Base-by-base conservation (phyloP, 2,888 invertebrate species). In the Clunio marinus region DNA sequence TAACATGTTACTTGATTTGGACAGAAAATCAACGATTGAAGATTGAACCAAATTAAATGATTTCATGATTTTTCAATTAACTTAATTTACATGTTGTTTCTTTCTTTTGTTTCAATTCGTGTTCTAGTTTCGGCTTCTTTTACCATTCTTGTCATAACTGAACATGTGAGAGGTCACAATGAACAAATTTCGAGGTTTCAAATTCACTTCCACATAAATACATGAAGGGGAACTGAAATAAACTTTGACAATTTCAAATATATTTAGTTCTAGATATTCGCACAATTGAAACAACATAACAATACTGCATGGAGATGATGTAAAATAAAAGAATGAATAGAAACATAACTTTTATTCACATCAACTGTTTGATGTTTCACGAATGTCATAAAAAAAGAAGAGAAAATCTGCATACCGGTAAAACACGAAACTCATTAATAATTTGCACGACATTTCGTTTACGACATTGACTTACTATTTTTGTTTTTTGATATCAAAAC, bases 71-170 rank as follows among this genome's bases (percentile, higher is more conserved):
- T 51, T 13, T 51, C 51, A 51, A 51, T 51, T 51, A 51, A 7
- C 3, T 3, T 15, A 8, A 32, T 41, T 41, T 41, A 15, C 7
- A 3, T 5, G 10, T 41, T 10, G 41, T 15, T 5, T 51, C 22
- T 17, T 13, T 22, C 20, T 51, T 22, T 5, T 32, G 35, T 32
- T 32, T 22, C 17, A 22, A 5, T 51, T 17, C n/a, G 41, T 51
- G 51, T 51, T 51, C 51, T 51, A 51, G 20, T 51, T 32, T 51
- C 51, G n/a, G n/a, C n/a, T n/a, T 51, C 22, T 20, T 22, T 51
- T 51, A 10, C 2, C 15, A n/a, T 15, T 41, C 51, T 41, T 13
- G 41, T 4, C 15, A 13, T 41, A 15, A 41, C 7, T 41, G 41
- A 51, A 13, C 22, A 41, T 51, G 17, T 51, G 3, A 51, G 35